These are phyloP conservation scores for Megaleporinus macrocephalus DNA, from an alignment of 2,113 vertebrate genomes.

Conservation along the genomic window DNA sequence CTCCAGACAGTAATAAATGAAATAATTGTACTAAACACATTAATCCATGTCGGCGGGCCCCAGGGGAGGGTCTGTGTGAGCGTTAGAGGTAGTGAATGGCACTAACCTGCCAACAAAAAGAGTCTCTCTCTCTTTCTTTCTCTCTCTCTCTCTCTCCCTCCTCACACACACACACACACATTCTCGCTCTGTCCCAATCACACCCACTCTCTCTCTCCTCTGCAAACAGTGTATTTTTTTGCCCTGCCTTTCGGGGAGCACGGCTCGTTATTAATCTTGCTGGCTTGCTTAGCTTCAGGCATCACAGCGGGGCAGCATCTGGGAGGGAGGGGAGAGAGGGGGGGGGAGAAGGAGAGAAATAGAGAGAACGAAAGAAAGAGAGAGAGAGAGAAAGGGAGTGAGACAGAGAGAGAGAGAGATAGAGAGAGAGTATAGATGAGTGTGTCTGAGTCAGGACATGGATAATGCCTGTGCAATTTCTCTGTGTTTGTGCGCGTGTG, in stretches of 20 bases:
- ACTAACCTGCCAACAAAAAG: constrained; percentile 63
- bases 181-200: constrained; percentile 48
- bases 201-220: constrained; percentile 61
- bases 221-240: constrained; percentile 80
- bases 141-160: constrained; percentile 49
- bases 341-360: constrained; percentile 58
- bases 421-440: constrained; percentile 44
- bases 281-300: constrained; percentile 79
- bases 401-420: constrained; percentile 47
- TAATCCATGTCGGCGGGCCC: constrained; percentile 61
- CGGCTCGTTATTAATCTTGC: constrained; percentile 82
- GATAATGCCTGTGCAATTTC: constrained; percentile 47
- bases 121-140: constrained; percentile 53
- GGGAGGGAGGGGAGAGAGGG: constrained; percentile 66
- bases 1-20: constrained; percentile 68
- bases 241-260: constrained; percentile 76
- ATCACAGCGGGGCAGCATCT: constrained; percentile 74
- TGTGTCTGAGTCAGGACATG: constrained; percentile 53
- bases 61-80: constrained; percentile 54
- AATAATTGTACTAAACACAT: constrained; percentile 69
- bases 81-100: constrained; percentile 62
- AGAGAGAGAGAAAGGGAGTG: constrained; percentile 63
- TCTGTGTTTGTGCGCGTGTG: constrained; percentile 39
- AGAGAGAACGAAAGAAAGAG: constrained; percentile 56
- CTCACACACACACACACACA: constrained; percentile 13